A percentile compares a stretch with the other conserved stretches of the same genome.
phyloP scores from a whole-genome alignment of 2,888 invertebrate genomes.

The Pegoplata infirma region DNA sequence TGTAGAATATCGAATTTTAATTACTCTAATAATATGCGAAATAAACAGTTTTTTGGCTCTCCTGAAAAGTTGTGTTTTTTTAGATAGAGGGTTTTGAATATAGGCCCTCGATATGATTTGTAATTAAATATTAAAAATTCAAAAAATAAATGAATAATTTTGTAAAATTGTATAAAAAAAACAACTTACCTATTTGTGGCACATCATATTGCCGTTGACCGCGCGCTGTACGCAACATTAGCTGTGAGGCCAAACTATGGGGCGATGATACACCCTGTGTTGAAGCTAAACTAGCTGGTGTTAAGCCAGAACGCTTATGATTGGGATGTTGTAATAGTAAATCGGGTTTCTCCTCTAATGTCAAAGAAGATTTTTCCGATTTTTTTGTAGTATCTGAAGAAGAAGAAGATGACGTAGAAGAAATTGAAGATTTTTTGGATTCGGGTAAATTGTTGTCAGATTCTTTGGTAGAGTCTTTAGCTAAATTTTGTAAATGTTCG shows the following conservation, averaged over 20 bases:
- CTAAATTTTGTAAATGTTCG: slow-evolving; percentile 52
- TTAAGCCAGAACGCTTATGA: slow-evolving; percentile 73
- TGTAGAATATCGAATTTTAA: too few species aligned
- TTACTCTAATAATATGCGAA: too few species aligned
- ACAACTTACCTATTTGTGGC: slow-evolving; percentile 88
- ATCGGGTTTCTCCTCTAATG: slow-evolving; percentile 61
- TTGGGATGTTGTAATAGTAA: slow-evolving; percentile 72
- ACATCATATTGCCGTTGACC: slow-evolving; percentile 90
- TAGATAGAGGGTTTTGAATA: too few species aligned
- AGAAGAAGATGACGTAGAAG: background rate
- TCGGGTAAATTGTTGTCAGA: slow-evolving; percentile 16
- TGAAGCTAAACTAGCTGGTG: slow-evolving; percentile 57
- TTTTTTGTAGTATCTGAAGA: slow-evolving; percentile 56
- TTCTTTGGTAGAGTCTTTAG: slow-evolving; percentile 37
- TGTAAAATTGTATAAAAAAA: background rate
- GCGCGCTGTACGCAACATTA: slow-evolving; percentile 88
- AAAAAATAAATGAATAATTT: too few species aligned
- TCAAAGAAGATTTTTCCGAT: slow-evolving; percentile 54
- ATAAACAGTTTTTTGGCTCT: too few species aligned
- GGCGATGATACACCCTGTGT: slow-evolving; percentile 68
- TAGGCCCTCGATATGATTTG: too few species aligned
- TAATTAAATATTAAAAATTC: too few species aligned
- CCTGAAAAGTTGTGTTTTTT: too few species aligned
- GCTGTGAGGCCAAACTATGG: slow-evolving; percentile 84
- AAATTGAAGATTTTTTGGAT: background rate